Percentiles rank a stretch among this genome's conserved stretches.
phyloP scores from a whole-genome alignment of 2,797 vertebrate species.

The Cephalopachus bancanus region DNA sequence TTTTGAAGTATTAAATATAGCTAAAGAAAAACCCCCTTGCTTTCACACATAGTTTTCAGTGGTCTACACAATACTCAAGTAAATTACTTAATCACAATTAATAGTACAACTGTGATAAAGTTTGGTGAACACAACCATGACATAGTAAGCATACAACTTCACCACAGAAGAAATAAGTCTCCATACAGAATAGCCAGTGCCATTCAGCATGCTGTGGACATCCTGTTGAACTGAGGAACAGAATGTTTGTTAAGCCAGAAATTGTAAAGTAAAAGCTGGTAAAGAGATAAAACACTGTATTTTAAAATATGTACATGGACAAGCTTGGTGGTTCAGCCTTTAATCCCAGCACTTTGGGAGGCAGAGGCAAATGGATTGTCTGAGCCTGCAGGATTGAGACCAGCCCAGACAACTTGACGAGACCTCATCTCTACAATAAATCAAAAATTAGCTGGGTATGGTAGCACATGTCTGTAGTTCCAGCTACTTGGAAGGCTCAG shows the following conservation, averaged over 20 bases:
- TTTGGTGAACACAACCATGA: background rate
- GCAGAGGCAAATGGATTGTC: no score
- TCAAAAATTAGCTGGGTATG: no score
- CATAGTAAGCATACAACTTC: background rate
- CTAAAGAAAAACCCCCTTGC: slow-evolving; percentile 12
- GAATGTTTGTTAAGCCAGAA: background rate
- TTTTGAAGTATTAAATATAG: background rate
- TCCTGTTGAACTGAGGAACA: background rate
- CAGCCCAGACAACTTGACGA: no score
- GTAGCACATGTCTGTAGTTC: no score
- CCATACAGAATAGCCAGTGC: background rate
- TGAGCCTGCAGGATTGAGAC: no score
- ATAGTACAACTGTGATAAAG: background rate
- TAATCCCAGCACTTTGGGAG: no score
- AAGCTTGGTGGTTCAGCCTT: no score
- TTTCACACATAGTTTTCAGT: background rate
- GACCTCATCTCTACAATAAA: no score
- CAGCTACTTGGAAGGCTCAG: no score
- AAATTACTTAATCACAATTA: background rate
- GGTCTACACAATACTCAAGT: background rate
- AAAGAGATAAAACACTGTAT: background rate
- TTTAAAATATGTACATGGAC: background rate
- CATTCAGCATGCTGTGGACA: background rate
- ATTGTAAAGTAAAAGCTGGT: background rate
- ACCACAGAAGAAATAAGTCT: background rate